Evolutionary conservation across 2,797 vertebrate genomes (phyloP).

Genomic region (Erpetoichthys calabaricus): DNA sequence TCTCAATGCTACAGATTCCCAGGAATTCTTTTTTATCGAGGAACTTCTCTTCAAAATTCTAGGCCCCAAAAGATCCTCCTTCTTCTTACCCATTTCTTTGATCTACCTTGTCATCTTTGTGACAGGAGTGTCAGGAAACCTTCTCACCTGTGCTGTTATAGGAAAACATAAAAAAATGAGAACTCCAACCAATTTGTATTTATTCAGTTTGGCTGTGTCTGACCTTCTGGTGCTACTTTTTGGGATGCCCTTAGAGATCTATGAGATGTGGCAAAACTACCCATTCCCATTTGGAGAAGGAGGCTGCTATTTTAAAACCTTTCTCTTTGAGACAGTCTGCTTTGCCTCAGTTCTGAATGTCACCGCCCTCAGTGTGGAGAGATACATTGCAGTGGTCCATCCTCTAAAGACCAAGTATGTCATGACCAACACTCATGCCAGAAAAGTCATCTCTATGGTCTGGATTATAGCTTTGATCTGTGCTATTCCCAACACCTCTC

Average conservation of each 20-base stretch:
- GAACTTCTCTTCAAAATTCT: conserved; percentile 42
- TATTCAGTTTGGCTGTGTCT: conserved; percentile 50
- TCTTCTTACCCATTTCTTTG: conserved; percentile 43
- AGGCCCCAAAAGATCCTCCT: conserved; percentile 51
- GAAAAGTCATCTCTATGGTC: conserved; percentile 40
- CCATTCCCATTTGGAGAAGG: conserved; percentile 54
- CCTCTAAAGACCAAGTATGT: conserved; percentile 54
- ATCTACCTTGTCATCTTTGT: conserved; percentile 54
- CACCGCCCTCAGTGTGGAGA: conserved; percentile 51
- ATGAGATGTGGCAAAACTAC: conserved; percentile 64
- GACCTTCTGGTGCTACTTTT: conserved; percentile 55
- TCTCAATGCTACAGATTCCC: conserved; percentile 25
- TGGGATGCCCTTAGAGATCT: conserved; percentile 61
- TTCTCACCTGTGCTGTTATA: conserved; percentile 56
- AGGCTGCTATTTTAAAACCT: conserved; percentile 58
- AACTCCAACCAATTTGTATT: conserved; percentile 58
- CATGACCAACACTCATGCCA: conserved; percentile 51
- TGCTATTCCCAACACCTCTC: conserved; percentile 52
- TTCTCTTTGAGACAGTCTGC: conserved; percentile 60
- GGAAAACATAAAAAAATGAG: conserved; percentile 55
- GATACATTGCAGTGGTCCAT: conserved; percentile 57
- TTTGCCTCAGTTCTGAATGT: conserved; percentile 58
- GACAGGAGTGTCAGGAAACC: conserved; percentile 46
- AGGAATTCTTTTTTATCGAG: conserved; percentile 25
- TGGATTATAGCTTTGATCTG: conserved; percentile 48